These are phyloP conservation scores for Caenorhabditis doughertyi DNA, from an alignment of 2,888 invertebrate species.

Conservation along the genomic window DNA sequence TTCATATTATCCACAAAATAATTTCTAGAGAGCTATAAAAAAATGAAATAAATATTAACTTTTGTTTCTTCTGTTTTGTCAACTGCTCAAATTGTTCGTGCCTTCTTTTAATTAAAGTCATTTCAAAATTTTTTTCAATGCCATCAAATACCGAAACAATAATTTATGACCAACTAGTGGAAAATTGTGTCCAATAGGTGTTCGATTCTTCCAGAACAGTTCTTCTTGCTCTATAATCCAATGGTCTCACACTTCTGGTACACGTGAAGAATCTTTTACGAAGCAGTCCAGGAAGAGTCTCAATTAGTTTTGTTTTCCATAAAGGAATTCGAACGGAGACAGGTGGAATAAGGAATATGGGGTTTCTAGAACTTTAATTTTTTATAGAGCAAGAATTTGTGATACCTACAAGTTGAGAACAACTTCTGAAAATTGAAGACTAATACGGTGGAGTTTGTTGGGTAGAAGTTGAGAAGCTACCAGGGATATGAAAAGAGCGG, in stretches of 20 bases:
- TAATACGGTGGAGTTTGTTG: not conserved
- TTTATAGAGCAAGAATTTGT: not conserved
- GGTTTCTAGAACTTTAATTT: slow-evolving; percentile 23
- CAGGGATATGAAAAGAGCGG: not conserved
- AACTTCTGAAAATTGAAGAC: slow-evolving; percentile 27
- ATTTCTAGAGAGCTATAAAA: too few relatives aligned
- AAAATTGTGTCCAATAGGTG: slow-evolving; percentile 39
- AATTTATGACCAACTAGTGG: slow-evolving; percentile 32
- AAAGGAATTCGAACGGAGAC: not conserved
- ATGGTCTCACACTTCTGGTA: slow-evolving; percentile 6
- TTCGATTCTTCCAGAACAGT: slow-evolving; percentile 24
- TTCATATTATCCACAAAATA: too few relatives aligned
- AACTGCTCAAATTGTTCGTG: too few relatives aligned
- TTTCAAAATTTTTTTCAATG: too few relatives aligned
- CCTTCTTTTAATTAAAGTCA: too few relatives aligned
- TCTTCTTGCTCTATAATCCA: slow-evolving; percentile 31
- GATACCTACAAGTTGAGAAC: slow-evolving; percentile 22
- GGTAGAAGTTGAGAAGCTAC: slow-evolving; percentile 16
- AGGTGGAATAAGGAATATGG: slow-evolving; percentile 11
- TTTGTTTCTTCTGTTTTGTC: too few relatives aligned
- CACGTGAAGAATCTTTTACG: not conserved
- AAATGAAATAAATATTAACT: too few relatives aligned
- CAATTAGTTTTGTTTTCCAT: slow-evolving; percentile 30
- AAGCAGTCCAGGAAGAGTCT: not conserved
- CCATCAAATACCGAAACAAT: too few relatives aligned